Conservation (phyloP, 2,797 vertebrate genomes). For the Limnodromus scolopaceus region DNA sequence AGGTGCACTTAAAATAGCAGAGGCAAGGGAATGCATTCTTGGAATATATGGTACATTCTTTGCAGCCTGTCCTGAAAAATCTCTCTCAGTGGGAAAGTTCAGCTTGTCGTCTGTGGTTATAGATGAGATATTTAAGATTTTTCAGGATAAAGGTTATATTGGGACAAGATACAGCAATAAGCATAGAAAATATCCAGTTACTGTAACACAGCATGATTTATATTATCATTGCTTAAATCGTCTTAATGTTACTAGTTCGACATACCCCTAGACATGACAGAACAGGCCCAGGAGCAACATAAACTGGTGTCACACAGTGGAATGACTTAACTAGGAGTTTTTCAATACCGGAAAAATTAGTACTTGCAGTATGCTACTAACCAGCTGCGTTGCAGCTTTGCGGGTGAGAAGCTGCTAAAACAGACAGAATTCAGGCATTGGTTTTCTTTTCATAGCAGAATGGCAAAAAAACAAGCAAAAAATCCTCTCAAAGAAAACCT, state of each 20-base stretch:
- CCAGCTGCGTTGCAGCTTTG: not conserved
- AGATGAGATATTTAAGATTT: not conserved
- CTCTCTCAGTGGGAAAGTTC: conserved; percentile 32
- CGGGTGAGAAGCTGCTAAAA: not conserved
- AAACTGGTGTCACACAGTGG: not conserved
- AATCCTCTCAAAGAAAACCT: not conserved
- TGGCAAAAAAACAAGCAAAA: not conserved
- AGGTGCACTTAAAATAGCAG: conserved; percentile 73
- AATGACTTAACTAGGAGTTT: not conserved
- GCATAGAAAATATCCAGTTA: not conserved
- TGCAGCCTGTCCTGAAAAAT: conserved; percentile 36
- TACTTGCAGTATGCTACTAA: not conserved
- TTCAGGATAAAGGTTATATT: conserved; percentile 2
- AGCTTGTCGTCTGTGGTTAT: conserved; percentile 22
- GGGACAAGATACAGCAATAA: not conserved
- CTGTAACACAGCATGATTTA: not conserved
- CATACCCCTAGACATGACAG: not conserved
- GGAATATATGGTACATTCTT: not conserved
- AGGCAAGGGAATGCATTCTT: conserved; percentile 25
- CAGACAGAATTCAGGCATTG: not conserved
- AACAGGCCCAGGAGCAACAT: not conserved
- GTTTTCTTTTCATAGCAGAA: not conserved
- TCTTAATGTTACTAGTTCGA: not conserved
- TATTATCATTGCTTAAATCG: not conserved
- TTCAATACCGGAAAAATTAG: not conserved